phyloP scores from a whole-genome alignment of 2,888 invertebrate genomes.

The Exocentrus adspersus region DNA sequence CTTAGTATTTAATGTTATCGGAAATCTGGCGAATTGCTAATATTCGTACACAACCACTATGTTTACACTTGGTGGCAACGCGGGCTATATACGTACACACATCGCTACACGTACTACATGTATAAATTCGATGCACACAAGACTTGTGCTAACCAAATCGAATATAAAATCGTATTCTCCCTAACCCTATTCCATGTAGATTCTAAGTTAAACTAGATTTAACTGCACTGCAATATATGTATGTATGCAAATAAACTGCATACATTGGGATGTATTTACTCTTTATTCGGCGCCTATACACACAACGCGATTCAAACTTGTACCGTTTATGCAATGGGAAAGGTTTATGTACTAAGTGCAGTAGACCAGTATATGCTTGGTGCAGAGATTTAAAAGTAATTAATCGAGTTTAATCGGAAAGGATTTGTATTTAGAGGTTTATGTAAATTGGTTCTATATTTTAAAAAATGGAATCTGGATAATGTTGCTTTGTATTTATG shows the following conservation, averaged over 20 bases:
- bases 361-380: background rate
- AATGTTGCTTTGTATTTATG: too few species aligned
- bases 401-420: background rate
- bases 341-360: background rate
- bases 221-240: constrained; percentile 38
- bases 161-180: constrained; percentile 43
- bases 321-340: background rate
- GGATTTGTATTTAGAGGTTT: too few species aligned
- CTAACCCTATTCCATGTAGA: constrained; percentile 40
- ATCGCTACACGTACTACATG: constrained; percentile 1
- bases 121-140: constrained; percentile 34
- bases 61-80: constrained; percentile 18
- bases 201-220: constrained; percentile 44
- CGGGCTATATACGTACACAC: constrained; percentile 3
- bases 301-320: constrained; percentile 7
- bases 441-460: too few species aligned
- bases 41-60: constrained; percentile 5
- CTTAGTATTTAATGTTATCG: background rate
- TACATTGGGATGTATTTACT: constrained; percentile 27
- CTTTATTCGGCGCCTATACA: constrained; percentile 9
- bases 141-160: constrained; percentile 31
- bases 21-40: background rate
- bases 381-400: background rate
- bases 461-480: too few species aligned
- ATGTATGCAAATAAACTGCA: constrained; percentile 34